Evolutionary conservation across 2,113 vertebrate genomes (phyloP), one percentile per base, ranked within the genome.

Genomic region (Martes martes): DNA sequence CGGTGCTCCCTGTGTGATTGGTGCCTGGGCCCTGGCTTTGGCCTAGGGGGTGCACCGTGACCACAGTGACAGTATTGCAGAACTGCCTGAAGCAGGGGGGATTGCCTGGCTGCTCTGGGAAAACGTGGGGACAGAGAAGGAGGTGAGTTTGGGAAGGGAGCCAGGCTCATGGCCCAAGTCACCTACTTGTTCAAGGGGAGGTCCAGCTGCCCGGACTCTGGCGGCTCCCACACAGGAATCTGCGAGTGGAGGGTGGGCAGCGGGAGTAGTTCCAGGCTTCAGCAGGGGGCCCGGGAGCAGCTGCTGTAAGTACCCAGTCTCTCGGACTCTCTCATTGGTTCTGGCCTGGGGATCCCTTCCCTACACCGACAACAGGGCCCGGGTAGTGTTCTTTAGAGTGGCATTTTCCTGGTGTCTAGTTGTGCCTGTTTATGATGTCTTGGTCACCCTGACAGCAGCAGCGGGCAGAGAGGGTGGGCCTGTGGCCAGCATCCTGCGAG

Each of bases 51-150:
- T 45, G 71, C 59, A 19, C 11, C 21, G 0, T 31, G 13, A 31
- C 33, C 9, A 7, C 11, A 21, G 10, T 19, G 50, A 13, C n/a
- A 24, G 23, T 24, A 36, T 9, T 0, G 0, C 59, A 23, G 63
- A 73, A 28, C 13, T 10, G 4, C 50, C 18, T 39, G 8, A 24
- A 28, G 63, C 28, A 6, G 11, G 45, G n/a, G 23, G 9, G 42
- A 26, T 33, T 36, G 18, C 4, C 6, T 23, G 45, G 39, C 55
- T 0, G 2, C 21, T 84, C 67, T 26, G n/a, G 57, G 82, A 45
- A 31, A 31, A 11, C 11, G 16, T 18, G 7, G 28, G 59, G n/a
- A 59, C 92, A 1, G 47, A 78, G 45, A 39, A n/a, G 73, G 73
- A 42, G 21, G 36, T 19, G n/a, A 11, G 45, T 80, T 55, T 80